Conservation (phyloP, 2,888 invertebrate genomes). For the Hydrotaea diabolus region DNA sequence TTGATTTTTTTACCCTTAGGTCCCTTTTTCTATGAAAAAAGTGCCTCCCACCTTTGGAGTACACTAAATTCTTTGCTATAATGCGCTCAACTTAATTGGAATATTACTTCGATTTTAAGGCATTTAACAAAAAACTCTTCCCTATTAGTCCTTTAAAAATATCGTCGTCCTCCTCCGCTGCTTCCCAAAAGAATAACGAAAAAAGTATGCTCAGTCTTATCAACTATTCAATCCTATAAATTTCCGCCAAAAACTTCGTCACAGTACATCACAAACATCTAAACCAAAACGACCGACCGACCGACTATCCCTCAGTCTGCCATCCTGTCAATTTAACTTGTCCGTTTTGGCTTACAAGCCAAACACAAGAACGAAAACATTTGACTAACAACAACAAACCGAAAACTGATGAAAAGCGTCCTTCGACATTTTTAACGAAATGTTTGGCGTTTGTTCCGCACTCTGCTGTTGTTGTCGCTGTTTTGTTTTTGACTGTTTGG, state of each 20-base stretch:
- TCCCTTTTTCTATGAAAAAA: too few species aligned
- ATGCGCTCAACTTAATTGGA: too few species aligned
- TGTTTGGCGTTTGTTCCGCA: constrained; percentile 1
- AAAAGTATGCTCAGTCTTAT: neutral
- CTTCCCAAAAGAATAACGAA: too few species aligned
- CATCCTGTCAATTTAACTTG: constrained; percentile 35
- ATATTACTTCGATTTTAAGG: too few species aligned
- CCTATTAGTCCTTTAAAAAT: too few species aligned
- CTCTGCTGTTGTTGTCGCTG: neutral
- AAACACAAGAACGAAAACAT: constrained; percentile 1
- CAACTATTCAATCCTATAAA: neutral
- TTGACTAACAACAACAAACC: neutral
- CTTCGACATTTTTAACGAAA: neutral
- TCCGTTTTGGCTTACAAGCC: constrained; percentile 2
- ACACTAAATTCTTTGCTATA: too few species aligned
- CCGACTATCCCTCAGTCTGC: neutral
- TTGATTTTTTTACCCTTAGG: too few species aligned
- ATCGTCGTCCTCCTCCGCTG: too few species aligned
- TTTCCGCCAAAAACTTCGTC: neutral
- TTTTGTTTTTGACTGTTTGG: neutral
- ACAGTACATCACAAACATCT: neutral
- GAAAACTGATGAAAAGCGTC: constrained; percentile 8
- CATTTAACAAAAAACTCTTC: too few species aligned
- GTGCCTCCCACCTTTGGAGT: too few species aligned
- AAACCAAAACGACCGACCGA: neutral